Percentiles rank a stretch among this genome's conserved stretches.
Conservation (phyloP, 2,888 invertebrate genomes). For the Rapana venosa region DNA sequence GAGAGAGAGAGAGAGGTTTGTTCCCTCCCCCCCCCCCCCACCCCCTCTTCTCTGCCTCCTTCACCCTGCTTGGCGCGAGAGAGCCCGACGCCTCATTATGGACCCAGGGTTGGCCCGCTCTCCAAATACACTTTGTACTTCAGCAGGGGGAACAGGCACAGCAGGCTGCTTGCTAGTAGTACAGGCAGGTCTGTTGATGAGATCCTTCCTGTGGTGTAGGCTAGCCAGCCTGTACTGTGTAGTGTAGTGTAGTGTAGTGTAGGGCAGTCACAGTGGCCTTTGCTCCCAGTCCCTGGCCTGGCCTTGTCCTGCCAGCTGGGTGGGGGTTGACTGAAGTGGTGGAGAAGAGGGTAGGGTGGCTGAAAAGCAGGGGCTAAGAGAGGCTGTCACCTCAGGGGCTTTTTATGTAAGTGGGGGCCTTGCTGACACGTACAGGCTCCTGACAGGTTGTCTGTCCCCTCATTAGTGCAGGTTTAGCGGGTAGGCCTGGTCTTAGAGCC, state of each 20-base stretch:
- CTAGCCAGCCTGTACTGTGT: no score
- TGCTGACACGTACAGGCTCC: neutral
- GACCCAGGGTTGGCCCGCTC: conserved; percentile 12
- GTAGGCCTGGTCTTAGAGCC: no score
- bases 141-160: neutral
- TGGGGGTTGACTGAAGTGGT: neutral
- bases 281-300: neutral
- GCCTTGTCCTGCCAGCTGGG: neutral
- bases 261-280: neutral
- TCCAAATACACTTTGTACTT: conserved; percentile 37
- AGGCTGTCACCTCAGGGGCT: neutral
- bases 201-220: neutral
- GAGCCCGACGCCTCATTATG: conserved; percentile 20
- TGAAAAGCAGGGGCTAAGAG: neutral
- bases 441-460: conserved; percentile 3
- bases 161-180: no score
- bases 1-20: neutral
- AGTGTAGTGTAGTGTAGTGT: neutral
- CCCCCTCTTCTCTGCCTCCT: neutral
- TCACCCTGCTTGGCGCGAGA: neutral
- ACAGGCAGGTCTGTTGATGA: conserved; percentile 15
- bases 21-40: neutral
- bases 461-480: conserved; percentile 34
- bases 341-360: neutral
- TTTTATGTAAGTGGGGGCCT: conserved; percentile 16